Percentiles rank a stretch among this genome's conserved stretches.
phyloP scores from a whole-genome alignment of 2,113 vertebrate species.

The Odocoileus hemionus region DNA sequence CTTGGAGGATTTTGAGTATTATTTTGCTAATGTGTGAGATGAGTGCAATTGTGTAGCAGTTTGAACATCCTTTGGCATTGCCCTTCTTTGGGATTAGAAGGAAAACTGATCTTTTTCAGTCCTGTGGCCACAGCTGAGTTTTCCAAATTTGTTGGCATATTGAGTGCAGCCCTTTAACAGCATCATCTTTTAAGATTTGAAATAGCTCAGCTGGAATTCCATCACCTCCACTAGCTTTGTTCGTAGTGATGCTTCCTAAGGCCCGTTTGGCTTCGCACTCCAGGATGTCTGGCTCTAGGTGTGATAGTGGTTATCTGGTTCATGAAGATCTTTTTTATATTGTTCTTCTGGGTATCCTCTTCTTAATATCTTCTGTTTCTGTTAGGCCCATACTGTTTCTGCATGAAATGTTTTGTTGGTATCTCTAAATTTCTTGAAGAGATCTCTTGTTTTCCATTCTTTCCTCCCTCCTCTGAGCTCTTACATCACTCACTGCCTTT shows the following conservation, averaged over 20 bases:
- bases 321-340: background rate
- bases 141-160: background rate
- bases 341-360: background rate
- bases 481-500: background rate
- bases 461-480: background rate
- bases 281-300: background rate
- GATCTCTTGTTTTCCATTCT: background rate
- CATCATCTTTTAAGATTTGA: background rate
- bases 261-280: background rate
- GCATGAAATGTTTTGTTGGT: background rate
- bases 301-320: background rate
- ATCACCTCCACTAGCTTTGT: background rate
- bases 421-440: background rate
- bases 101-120: background rate
- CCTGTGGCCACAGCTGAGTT: background rate
- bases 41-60: background rate
- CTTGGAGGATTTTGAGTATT: background rate
- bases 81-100: background rate
- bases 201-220: background rate
- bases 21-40: background rate
- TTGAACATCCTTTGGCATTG: background rate
- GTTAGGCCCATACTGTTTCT: background rate
- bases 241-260: background rate
- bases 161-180: background rate
- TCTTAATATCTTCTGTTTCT: background rate